Conservation (phyloP, 2,888 invertebrate genomes). For the Megalurothrips usitatus region DNA sequence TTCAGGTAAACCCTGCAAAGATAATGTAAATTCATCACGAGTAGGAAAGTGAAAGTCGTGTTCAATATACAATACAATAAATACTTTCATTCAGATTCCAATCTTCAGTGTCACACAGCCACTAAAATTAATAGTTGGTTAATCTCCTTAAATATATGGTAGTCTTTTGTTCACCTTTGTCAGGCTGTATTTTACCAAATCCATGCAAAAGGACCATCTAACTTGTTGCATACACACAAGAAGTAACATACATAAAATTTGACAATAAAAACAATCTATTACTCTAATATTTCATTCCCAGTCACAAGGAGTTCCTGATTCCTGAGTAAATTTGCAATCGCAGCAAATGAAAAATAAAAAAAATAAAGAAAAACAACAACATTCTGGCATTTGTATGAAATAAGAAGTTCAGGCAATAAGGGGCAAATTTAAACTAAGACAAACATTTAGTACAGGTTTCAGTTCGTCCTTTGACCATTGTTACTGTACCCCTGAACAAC, state of each 20-base stretch:
- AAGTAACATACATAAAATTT: conserved; percentile 24
- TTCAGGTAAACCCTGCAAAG: neutral
- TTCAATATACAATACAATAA: conserved; percentile 14
- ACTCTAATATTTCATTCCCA: conserved; percentile 1
- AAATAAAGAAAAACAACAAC: neutral
- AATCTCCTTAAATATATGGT: conserved; percentile 12
- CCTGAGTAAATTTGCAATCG: neutral
- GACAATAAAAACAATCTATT: conserved; percentile 21
- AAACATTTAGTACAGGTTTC: neutral
- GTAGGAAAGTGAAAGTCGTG: neutral
- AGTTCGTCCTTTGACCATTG: neutral
- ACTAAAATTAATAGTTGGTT: neutral
- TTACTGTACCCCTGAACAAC: neutral
- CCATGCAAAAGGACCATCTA: conserved; percentile 1
- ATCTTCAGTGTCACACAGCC: conserved; percentile 3
- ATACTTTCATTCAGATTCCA: neutral
- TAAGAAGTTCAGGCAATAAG: neutral
- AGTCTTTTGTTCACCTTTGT: neutral
- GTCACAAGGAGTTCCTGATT: neutral
- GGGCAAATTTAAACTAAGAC: neutral
- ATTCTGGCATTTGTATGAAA: neutral
- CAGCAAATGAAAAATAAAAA: neutral
- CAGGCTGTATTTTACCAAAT: neutral
- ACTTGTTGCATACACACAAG: neutral
- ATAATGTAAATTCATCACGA: neutral